Conservation (phyloP, 2,113 vertebrate genomes). For the Siniperca knerii region DNA sequence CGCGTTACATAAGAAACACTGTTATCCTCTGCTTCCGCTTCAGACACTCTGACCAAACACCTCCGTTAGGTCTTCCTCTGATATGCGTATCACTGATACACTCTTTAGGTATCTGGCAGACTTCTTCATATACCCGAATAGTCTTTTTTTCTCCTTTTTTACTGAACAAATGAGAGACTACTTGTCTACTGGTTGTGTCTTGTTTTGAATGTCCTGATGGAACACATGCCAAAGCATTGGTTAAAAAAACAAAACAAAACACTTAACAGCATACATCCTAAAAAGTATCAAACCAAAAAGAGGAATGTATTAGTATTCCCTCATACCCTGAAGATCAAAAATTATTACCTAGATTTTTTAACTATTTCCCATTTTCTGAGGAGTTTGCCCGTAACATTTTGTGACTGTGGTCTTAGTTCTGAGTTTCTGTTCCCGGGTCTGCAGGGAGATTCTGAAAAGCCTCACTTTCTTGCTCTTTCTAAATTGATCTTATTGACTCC, state of each 20-base stretch:
- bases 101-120: constrained; percentile 48
- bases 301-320: not conserved
- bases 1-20: constrained; percentile 67
- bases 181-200: not conserved
- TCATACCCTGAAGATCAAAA: not conserved
- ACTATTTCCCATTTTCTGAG: not conserved
- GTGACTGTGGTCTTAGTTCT: constrained; percentile 2
- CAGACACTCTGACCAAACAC: constrained; percentile 58
- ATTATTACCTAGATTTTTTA: not conserved
- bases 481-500: constrained; percentile 73
- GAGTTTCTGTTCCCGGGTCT: constrained; percentile 38
- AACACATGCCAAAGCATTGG: not conserved
- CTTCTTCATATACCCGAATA: not conserved
- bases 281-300: not conserved
- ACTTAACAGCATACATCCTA: not conserved
- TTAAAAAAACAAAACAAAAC: not conserved
- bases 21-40: constrained; percentile 64
- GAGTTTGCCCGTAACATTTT: not conserved
- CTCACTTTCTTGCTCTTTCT: constrained; percentile 55
- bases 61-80: constrained; percentile 40
- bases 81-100: not conserved
- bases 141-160: not conserved
- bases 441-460: constrained; percentile 47
- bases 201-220: not conserved
- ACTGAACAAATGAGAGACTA: not conserved